Evolutionary conservation across 2,888 invertebrate genomes (phyloP), one percentile per base, ranked within the genome.

Genomic region (Drosophila formosana): DNA sequence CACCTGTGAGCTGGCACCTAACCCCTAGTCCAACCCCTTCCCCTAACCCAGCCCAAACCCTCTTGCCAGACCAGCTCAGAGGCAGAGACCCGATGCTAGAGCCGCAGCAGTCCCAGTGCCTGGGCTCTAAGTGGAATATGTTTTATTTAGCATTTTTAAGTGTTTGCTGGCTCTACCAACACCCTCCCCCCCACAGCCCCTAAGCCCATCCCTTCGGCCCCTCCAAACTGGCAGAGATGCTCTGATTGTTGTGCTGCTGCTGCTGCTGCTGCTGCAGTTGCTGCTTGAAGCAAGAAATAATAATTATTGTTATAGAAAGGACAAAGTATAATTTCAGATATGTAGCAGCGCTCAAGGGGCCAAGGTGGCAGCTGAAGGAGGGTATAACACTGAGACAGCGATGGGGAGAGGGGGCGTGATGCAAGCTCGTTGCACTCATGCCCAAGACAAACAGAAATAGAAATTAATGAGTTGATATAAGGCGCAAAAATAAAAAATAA

Each of bases 281-380:
- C 75, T 80, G 82, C 83, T 84, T 80, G 75, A 80, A 85, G 80
- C 88, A 88, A 85, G 75, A 77, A 85, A 85, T 85, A 85, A 85
- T 85, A 88, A 85, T 85, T 88, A 85, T 85, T 85, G 88, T 88
- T 85, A 85, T 85, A 85, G 88, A 84, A 84, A 88, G 88, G 80
- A 88, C 88, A 84, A 88, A 88, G 88, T 88, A 84, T 82, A 80
- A 83, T 87, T 83, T 87, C 83, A 83, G 83, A 83, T 83, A 84
- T 84, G 88, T 82, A 69, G 70, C 78, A 70, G 58, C 63, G 70
- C 78, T 66, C 53, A 78, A 66, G 70, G 70, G 63, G 69, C 56
- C 52, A 47, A 41, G 46, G 55, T 58, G 57, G 47, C 23, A 4
- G 28, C 18, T 30, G 13, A 45, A 8, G 50, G 51, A 13, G n/a